These are phyloP conservation scores for Serrognathus titanus DNA, from an alignment of 2,888 invertebrate genomes.

Conservation along the genomic window DNA sequence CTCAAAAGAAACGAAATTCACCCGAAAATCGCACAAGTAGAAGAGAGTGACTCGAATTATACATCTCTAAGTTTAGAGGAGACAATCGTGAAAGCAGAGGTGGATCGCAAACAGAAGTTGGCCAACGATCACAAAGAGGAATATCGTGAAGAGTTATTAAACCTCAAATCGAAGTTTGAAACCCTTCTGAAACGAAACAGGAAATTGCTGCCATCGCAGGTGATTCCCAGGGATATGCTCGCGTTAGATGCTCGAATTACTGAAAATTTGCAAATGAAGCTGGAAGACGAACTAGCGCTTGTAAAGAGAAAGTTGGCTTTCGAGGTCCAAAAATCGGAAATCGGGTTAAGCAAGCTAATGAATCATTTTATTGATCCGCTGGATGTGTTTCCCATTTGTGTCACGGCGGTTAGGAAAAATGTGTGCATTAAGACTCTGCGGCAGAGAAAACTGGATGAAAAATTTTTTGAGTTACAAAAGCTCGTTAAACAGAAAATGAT, in stretches of 20 bases:
- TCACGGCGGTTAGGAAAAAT: conserved; percentile 54
- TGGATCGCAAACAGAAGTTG: conserved; percentile 58
- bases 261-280: conserved; percentile 56
- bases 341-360: conserved; percentile 54
- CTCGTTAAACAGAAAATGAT: conserved; percentile 59
- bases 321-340: conserved; percentile 65
- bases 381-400: conserved; percentile 60
- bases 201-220: conserved; percentile 58
- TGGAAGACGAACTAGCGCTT: conserved; percentile 60
- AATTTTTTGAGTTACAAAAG: conserved; percentile 55
- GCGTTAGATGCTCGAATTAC: conserved; percentile 67
- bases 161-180: conserved; percentile 52
- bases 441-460: conserved; percentile 59
- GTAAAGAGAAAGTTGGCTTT: conserved; percentile 65
- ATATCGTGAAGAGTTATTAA: conserved; percentile 54
- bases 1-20: conserved; percentile 7
- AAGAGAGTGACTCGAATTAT: conserved; percentile 45
- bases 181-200: conserved; percentile 50
- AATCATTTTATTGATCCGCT: conserved; percentile 65
- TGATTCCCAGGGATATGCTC: conserved; percentile 57
- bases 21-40: conserved; percentile 22
- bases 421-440: conserved; percentile 57
- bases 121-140: conserved; percentile 63
- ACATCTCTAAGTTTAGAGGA: conserved; percentile 59
- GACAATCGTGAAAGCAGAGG: conserved; percentile 64